Percentiles rank a stretch among this genome's conserved stretches.
Evolutionary conservation across 2,113 vertebrate genomes (phyloP).

Genomic region (Craseonycteris thonglongyai): DNA sequence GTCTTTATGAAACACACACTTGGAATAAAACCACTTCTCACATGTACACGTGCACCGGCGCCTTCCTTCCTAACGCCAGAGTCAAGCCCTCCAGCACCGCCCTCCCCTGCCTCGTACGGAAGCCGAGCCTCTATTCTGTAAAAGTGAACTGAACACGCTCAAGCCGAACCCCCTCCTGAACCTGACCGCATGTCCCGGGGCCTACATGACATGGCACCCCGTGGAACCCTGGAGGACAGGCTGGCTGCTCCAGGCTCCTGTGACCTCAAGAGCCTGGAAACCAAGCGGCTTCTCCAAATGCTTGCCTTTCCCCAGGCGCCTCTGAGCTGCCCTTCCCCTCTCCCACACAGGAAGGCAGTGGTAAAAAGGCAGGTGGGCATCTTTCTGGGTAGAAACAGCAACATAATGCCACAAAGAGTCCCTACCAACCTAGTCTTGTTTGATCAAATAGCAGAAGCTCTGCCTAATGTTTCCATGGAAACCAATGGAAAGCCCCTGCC

Average conservation of each 20-base stretch:
- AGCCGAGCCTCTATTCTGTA: neutral
- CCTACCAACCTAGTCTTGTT: constrained; percentile 44
- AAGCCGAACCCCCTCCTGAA: neutral
- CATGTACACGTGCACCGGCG: neutral
- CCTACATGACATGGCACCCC: neutral
- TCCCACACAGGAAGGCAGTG: neutral
- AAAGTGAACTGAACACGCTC: neutral
- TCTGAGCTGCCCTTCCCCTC: neutral
- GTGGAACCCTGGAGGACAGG: neutral
- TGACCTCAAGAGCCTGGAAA: neutral
- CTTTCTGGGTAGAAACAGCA: neutral
- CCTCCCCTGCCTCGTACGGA: neutral
- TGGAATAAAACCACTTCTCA: constrained; percentile 83
- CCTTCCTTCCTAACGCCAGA: neutral
- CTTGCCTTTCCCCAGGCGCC: neutral
- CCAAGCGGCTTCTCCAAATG: neutral
- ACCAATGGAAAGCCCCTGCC: constrained; percentile 46
- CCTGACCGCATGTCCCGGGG: neutral
- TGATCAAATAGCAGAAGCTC: constrained; percentile 62
- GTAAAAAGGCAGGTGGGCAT: neutral
- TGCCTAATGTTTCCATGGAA: constrained; percentile 76
- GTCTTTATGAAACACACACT: constrained; percentile 71
- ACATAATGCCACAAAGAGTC: neutral
- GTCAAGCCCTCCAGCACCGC: neutral
- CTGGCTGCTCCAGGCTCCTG: neutral